Percentiles rank a stretch among this genome's conserved stretches.
phyloP scores from a whole-genome alignment of 2,888 invertebrate genomes.

The Bembecia ichneumoniformis region DNA sequence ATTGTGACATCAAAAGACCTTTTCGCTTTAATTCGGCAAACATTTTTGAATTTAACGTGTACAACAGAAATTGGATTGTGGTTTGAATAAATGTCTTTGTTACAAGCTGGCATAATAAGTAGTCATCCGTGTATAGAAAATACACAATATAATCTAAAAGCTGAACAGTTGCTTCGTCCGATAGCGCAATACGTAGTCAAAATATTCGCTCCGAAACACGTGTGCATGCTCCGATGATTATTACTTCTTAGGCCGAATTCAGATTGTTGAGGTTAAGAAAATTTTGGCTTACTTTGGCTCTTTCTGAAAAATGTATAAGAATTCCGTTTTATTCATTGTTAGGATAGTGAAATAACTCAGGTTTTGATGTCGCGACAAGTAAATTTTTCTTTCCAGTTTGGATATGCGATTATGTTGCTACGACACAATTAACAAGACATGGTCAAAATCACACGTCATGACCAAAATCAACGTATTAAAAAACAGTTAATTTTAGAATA shows the following conservation, averaged over 20 bases:
- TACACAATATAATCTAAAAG: constrained; percentile 33
- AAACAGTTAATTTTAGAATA: too few species aligned
- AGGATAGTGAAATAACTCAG: too few species aligned
- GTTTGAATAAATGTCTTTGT: constrained; percentile 51
- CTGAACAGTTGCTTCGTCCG: constrained; percentile 18
- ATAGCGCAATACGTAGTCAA: constrained; percentile 28
- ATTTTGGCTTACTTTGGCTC: too few species aligned
- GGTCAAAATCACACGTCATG: too few species aligned
- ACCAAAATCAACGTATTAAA: too few species aligned
- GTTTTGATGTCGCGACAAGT: too few species aligned
- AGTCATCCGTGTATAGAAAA: constrained; percentile 33
- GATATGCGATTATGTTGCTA: too few species aligned
- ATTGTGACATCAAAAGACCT: neutral
- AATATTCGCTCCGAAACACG: constrained; percentile 47
- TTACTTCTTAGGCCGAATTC: constrained; percentile 39
- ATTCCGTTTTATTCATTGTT: too few species aligned
- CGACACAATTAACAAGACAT: too few species aligned
- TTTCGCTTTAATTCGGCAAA: neutral
- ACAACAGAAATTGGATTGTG: constrained; percentile 12
- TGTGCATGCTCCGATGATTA: constrained; percentile 58
- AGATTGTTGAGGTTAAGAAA: neutral
- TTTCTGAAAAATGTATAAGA: too few species aligned
- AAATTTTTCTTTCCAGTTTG: too few species aligned
- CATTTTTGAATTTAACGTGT: neutral
- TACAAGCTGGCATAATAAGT: constrained; percentile 42